Base-by-base conservation (phyloP, 2,888 invertebrate species). In the Drosophila falleni region DNA sequence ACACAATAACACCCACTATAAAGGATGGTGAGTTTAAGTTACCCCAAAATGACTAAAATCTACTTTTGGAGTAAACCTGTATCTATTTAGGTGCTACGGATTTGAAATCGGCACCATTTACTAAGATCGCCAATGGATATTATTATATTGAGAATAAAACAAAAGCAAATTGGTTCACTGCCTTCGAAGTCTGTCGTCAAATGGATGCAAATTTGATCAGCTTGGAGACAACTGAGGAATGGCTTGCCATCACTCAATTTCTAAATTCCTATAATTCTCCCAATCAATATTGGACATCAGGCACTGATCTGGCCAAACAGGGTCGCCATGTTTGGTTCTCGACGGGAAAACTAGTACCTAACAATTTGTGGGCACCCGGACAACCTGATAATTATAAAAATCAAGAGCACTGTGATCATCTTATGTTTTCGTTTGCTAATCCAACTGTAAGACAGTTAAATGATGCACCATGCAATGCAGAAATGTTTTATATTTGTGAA, bases 251-350 rank as follows among this genome's bases (percentile, higher is more conserved):
- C 47, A 26, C 11, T 23, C 11, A 37, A 2, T 46, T 26, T 33
- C 11, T 56, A 0, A 46, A 16, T 23, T 35, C 56, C 11, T 15
- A 15, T 1, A 26, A 46, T 8, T 26, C 6, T 13, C 8, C 33
- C 35, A 15, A 37, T 16, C 3, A 46, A 2, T 56, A 46, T 26
- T 56, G 56, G 46, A 56, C 56, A 2, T 56, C 56, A 5, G 56
- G 67, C 19, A 80, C 64, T 35, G 87, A 83, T 74, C 47, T 79
- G 16, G 72, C 56, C 1, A 23, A 55, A 0, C 70, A 80, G n/a
- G 74, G 74, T 26, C 39, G 63, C 8, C 81, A 80, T 49, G 49
- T 64, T 23, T 87, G 78, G 74, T 54, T 77, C n/a, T 51, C 74
- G 4, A 85, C 71, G 0, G 87, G 87, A 3, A 51, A 72, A 16